phyloP scores from a whole-genome alignment of 2,113 vertebrate species.

The Chaetodon trifascialis region DNA sequence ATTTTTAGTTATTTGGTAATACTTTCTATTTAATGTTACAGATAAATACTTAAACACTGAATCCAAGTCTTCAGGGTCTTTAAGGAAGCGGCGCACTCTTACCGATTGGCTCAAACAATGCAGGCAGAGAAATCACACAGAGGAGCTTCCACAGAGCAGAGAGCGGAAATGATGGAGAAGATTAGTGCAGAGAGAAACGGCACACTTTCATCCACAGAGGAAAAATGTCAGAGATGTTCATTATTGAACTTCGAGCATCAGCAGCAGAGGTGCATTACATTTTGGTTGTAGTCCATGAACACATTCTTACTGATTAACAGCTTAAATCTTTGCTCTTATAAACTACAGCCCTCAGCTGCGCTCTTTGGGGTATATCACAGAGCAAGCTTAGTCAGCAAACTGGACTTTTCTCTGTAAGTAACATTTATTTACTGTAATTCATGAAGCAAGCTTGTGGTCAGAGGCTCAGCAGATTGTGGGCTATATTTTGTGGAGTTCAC shows the following conservation, averaged over 20 bases:
- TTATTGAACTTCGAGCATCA: background rate
- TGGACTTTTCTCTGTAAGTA: slow-evolving; percentile 2
- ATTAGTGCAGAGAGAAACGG: background rate
- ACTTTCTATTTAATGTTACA: too few relatives aligned
- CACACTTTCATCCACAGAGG: background rate
- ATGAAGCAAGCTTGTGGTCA: slow-evolving; percentile 9
- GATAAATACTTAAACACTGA: too few relatives aligned
- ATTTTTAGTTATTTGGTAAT: too few relatives aligned
- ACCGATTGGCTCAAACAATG: background rate
- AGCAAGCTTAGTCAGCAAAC: slow-evolving; percentile 16
- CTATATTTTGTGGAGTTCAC: background rate
- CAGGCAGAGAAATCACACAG: background rate
- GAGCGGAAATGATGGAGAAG: background rate
- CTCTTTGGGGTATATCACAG: background rate
- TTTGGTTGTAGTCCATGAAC: background rate
- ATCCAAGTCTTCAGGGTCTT: background rate
- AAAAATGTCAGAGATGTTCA: background rate
- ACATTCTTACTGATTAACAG: background rate
- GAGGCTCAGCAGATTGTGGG: slow-evolving; percentile 12
- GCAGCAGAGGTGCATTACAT: background rate
- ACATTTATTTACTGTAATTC: slow-evolving; percentile 33
- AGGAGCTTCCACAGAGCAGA: background rate
- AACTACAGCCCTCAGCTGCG: slow-evolving; percentile 1
- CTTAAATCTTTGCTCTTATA: background rate
- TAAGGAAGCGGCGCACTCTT: too few relatives aligned